Evolutionary conservation across 1,140 invertebrate genomes (phyloP), one percentile per base, ranked within the genome.

Genomic region (Physella acuta): DNA sequence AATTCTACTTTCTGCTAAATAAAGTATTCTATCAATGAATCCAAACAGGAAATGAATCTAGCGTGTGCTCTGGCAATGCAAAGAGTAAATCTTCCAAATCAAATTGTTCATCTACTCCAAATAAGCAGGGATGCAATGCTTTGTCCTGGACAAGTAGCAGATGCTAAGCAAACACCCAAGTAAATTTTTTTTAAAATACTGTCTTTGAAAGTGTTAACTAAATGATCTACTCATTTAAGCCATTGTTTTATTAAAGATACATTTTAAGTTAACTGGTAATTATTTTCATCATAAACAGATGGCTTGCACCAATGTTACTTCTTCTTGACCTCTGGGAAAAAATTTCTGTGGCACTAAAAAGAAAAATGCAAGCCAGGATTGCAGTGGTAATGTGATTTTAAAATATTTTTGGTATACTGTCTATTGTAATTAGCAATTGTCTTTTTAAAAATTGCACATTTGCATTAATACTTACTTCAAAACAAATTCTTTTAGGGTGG

Each of bases 291-390:
- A 44, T 20, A 20, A 55, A 89, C 0, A 93, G 92, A 77, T 94
- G 93, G 93, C 79, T 95, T 17, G 90, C 92, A 5, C 91, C 92
- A 0, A 78, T 93, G 0, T 82, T 94, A 1, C 83, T 94, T 1
- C 83, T 94, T 0, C 87, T 95, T 26, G 93, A 95, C 81, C 87
- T 92, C 31, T 90, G 92, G 76, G 92, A 94, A 68, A 94, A 93
- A 84, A 89, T 93, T 14, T 89, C 91, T 26, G 86, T 91, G 59
- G 88, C 90, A 3, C 90, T 91, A 0, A 88, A 89, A 68, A 86
- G 92, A 39, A 92, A 92, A 79, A 86, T 88, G 33, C 85, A 89
- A 4, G 90, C 94, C 85, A 89, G 91, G 68, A 88, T 89, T 60
- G 53, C 83, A 30, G 59, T 81, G 72, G 90, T 91, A 72, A 88